Percentiles rank a stretch among this genome's conserved stretches.
phyloP scores from a whole-genome alignment of 23 tunicate species.

The Ciona savignyi region DNA sequence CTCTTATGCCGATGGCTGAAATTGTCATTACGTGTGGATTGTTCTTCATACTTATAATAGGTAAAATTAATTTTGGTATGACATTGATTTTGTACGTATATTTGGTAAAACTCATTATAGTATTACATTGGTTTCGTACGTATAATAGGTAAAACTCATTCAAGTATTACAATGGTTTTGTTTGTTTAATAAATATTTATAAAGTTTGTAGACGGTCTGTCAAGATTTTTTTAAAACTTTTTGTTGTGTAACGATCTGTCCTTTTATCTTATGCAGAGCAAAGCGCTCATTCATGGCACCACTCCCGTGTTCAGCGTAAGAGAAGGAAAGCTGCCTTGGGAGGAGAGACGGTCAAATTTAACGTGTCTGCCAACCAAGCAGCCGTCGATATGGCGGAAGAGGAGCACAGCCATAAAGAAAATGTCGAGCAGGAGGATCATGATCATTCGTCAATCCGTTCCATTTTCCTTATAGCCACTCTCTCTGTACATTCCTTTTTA shows the following conservation, averaged over 20 bases:
- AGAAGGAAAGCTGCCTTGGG: background rate
- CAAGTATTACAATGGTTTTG: too few species aligned
- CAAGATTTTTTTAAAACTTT: too few species aligned
- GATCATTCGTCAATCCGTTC: slow-evolving; percentile 66
- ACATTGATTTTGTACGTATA: too few species aligned
- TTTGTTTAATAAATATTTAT: too few species aligned
- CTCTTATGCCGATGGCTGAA: slow-evolving; percentile 77
- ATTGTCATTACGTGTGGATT: slow-evolving; percentile 59
- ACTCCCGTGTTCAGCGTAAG: slow-evolving; percentile 24
- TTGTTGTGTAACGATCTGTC: background rate
- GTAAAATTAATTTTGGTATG: slow-evolving; percentile 49
- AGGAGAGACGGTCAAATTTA: background rate
- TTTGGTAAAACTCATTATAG: too few species aligned
- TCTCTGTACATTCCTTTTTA: slow-evolving; percentile 63
- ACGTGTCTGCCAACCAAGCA: background rate
- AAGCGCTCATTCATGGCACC: slow-evolving; percentile 49
- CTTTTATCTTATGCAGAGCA: slow-evolving; percentile 41
- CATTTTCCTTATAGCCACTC: slow-evolving; percentile 63
- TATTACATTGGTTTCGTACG: too few species aligned
- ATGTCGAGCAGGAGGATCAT: slow-evolving; percentile 8
- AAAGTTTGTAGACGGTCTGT: too few species aligned
- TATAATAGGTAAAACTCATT: too few species aligned
- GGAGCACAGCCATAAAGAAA: background rate
- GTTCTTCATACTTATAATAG: slow-evolving; percentile 76
- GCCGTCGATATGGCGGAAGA: background rate